Percentiles rank a stretch among this genome's conserved stretches.
Conservation (phyloP, 2,113 vertebrate species). For the Zosterops pallidus region DNA sequence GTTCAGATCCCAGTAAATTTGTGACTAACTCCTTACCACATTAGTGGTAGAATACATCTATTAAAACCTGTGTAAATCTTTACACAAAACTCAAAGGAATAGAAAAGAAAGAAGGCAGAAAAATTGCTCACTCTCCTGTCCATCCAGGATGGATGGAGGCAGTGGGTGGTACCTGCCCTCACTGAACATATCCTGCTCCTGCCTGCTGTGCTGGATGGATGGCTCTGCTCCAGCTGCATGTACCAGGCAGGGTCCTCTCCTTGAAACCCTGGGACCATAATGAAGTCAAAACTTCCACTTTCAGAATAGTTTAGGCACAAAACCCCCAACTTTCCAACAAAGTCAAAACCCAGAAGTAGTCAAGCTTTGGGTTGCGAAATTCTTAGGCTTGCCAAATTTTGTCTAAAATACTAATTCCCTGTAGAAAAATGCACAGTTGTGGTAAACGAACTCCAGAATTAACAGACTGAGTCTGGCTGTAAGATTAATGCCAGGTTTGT, state of each 20-base stretch:
- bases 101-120: background rate
- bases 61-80: background rate
- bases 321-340: background rate
- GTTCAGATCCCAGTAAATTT: background rate
- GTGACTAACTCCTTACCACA: background rate
- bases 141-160: background rate
- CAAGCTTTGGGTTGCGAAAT: background rate
- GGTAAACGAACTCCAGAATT: background rate
- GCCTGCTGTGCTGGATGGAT: accelerated
- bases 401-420: background rate
- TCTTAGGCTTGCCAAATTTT: background rate
- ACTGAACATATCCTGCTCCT: background rate
- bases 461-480: background rate
- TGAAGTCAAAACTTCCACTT: background rate
- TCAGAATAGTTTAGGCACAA: background rate
- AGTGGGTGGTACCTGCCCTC: background rate
- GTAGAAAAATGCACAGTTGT: background rate
- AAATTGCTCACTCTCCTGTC: background rate
- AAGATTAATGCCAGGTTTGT: background rate
- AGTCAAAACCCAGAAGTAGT: background rate
- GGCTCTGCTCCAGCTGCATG: background rate
- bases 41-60: background rate
- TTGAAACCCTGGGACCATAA: background rate
- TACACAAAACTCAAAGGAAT: background rate
- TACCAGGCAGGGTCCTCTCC: background rate